Evolutionary conservation across 1,140 invertebrate species (phyloP).

Genomic region (Meloidogyne hapla): DNA sequence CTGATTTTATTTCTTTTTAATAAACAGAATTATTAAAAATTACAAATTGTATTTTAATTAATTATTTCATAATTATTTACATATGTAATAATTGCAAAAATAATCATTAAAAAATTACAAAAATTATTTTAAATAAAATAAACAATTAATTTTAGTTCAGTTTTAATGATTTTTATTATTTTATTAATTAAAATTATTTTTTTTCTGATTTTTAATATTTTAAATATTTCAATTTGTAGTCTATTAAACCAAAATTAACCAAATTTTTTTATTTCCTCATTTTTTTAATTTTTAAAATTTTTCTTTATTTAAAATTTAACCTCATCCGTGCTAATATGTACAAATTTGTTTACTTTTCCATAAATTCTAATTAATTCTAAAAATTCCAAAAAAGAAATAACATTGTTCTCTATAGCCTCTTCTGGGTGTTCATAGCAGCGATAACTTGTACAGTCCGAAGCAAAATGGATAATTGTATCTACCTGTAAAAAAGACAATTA

Average conservation of each 20-base stretch:
- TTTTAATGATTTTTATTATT: too few relatives aligned
- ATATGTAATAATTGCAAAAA: too few relatives aligned
- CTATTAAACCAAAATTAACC: too few relatives aligned
- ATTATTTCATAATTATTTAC: too few relatives aligned
- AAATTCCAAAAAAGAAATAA: constrained; percentile 60
- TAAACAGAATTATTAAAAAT: not conserved
- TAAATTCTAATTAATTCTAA: constrained; percentile 55
- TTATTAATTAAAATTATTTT: too few relatives aligned
- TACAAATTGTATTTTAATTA: too few relatives aligned
- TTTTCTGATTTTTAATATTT: too few relatives aligned
- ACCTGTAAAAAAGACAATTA: constrained; percentile 45
- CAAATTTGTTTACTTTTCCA: constrained; percentile 59
- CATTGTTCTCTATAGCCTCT: constrained; percentile 61
- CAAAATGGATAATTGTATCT: constrained; percentile 62
- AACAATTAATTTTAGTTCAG: too few relatives aligned
- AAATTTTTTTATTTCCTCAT: too few relatives aligned
- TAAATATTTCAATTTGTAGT: too few relatives aligned
- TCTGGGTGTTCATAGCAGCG: constrained; percentile 57
- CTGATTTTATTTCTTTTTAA: not conserved
- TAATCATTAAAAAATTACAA: too few relatives aligned
- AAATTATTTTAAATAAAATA: too few relatives aligned
- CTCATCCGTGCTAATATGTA: constrained; percentile 65
- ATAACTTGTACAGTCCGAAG: constrained; percentile 62
- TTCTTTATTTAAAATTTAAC: constrained; percentile 36
- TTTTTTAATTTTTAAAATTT: not conserved